A percentile compares a stretch with the other conserved stretches of the same genome.
These are phyloP conservation scores for Xiphophorus maculatus DNA, from an alignment of 2,113 vertebrate genomes.

Conservation along the genomic window DNA sequence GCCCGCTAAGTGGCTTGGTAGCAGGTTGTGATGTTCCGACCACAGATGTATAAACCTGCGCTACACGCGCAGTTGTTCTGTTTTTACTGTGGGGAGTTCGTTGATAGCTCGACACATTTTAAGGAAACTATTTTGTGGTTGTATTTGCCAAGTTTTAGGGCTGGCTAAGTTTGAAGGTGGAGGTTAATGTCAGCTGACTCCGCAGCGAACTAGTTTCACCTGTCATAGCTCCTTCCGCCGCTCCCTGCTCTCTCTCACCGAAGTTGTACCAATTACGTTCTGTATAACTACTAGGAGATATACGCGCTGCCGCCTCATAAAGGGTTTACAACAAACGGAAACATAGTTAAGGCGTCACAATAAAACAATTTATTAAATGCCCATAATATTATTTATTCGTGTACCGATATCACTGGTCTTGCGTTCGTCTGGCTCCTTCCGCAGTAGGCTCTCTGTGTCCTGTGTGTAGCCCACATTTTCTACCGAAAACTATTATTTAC, in stretches of 20 bases:
- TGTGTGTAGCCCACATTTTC: not conserved
- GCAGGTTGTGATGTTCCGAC: slow-evolving; percentile 33
- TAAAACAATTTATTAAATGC: no score
- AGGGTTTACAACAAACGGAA: not conserved
- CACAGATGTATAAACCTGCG: not conserved
- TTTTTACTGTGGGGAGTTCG: not conserved
- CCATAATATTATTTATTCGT: not conserved
- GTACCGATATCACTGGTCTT: slow-evolving; percentile 42
- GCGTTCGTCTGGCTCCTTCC: slow-evolving; percentile 19
- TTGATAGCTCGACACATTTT: not conserved
- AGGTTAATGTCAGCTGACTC: slow-evolving; percentile 42
- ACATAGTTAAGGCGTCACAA: not conserved
- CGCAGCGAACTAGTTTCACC: slow-evolving; percentile 48
- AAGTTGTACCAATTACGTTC: not conserved
- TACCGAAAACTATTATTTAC: slow-evolving; percentile 1
- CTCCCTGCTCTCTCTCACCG: not conserved
- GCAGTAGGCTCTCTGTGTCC: not conserved
- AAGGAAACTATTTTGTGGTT: not conserved
- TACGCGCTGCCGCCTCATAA: not conserved
- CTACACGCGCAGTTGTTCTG: not conserved
- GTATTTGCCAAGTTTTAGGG: slow-evolving; percentile 8
- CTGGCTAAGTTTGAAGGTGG: slow-evolving; percentile 45
- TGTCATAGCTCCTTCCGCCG: slow-evolving; percentile 44
- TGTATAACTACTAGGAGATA: no score
- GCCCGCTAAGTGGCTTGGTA: slow-evolving; percentile 61